Evolutionary conservation across 2,797 vertebrate genomes (phyloP).

Genomic region (Sciaenops ocellatus): DNA sequence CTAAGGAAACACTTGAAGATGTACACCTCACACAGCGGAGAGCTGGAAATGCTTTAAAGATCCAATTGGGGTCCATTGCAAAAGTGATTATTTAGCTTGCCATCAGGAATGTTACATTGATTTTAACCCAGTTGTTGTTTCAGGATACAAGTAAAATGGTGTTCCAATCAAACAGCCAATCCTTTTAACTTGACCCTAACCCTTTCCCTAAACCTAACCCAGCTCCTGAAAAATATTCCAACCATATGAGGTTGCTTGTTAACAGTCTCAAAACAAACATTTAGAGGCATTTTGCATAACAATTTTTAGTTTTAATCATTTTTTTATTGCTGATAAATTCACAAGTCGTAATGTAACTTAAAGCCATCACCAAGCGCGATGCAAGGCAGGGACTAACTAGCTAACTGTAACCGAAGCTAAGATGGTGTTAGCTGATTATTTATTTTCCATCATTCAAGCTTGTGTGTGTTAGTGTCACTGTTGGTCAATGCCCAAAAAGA

Average conservation of each 20-base stretch:
- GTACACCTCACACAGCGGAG: conserved; percentile 63
- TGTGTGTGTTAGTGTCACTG: too few relatives aligned
- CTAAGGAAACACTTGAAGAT: conserved; percentile 59
- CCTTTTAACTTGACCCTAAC: background rate
- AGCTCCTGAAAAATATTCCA: background rate
- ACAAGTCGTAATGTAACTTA: too few relatives aligned
- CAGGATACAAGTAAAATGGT: conserved; percentile 23
- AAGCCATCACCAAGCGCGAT: too few relatives aligned
- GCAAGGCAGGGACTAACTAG: too few relatives aligned
- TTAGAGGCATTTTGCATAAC: too few relatives aligned
- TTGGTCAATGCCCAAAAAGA: too few relatives aligned
- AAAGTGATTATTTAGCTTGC: conserved; percentile 25
- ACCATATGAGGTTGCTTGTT: background rate
- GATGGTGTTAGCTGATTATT: too few relatives aligned
- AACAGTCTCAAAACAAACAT: too few relatives aligned
- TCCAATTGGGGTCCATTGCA: conserved; percentile 25
- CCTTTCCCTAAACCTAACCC: background rate
- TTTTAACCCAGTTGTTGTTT: conserved; percentile 43
- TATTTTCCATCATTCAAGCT: too few relatives aligned
- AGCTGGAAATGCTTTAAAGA: conserved; percentile 58
- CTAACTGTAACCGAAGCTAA: too few relatives aligned
- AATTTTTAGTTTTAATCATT: too few relatives aligned
- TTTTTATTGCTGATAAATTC: too few relatives aligned
- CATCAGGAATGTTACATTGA: conserved; percentile 37
- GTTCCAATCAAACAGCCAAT: background rate